A percentile compares a stretch with the other conserved stretches of the same genome.
These are phyloP conservation scores for Amniataba percoides DNA, from an alignment of 2,797 vertebrate genomes.

Conservation along the genomic window DNA sequence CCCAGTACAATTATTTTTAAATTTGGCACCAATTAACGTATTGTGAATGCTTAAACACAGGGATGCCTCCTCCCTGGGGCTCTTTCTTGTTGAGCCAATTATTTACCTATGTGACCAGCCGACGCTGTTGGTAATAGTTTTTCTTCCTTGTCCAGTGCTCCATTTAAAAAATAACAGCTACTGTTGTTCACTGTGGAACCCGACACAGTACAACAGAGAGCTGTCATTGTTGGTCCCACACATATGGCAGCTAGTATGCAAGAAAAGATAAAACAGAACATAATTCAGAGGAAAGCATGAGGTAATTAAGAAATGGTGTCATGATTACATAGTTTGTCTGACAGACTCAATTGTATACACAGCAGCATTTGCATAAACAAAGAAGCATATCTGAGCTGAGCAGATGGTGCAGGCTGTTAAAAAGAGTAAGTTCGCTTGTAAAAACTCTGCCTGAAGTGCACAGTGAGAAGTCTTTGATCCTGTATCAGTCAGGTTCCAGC, in stretches of 20 bases:
- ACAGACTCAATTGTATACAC: not conserved
- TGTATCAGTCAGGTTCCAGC: conserved; percentile 5
- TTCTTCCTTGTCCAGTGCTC: not conserved
- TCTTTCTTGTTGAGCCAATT: not conserved
- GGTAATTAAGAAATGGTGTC: not conserved
- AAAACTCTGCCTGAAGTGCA: conserved; percentile 1
- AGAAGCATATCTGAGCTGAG: conserved; percentile 5
- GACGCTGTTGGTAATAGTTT: not conserved
- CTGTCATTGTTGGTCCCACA: not conserved
- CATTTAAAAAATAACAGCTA: not conserved
- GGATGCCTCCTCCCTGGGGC: not conserved
- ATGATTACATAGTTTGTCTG: conserved; percentile 9
- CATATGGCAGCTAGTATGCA: not conserved
- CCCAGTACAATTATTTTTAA: not conserved
- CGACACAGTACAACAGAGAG: not conserved
- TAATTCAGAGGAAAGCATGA: not conserved
- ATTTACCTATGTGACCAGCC: not conserved
- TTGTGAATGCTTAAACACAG: not conserved
- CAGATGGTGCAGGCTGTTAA: conserved; percentile 29
- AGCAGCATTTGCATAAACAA: conserved; percentile 12
- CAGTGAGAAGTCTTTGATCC: conserved; percentile 10
- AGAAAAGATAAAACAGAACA: not conserved
- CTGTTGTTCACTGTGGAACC: not conserved
- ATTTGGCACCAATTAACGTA: not conserved
- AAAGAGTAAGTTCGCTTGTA: not conserved